A percentile compares a stretch with the other conserved stretches of the same genome.
Evolutionary conservation across 2,797 vertebrate species (phyloP).

Genomic region (Notoglanidium macrostoma): DNA sequence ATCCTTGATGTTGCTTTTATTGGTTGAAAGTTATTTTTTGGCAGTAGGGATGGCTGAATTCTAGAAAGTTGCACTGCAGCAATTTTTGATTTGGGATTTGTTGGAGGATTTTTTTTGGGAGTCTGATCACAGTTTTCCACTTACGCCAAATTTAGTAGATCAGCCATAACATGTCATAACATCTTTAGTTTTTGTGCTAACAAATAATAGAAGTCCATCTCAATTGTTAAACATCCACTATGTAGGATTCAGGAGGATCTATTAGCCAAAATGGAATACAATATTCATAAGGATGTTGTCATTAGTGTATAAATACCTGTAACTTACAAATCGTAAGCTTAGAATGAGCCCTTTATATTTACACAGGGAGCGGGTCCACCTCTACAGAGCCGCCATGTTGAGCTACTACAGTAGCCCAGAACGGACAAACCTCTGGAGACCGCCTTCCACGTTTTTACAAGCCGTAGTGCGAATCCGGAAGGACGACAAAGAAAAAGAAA

Average conservation of each 20-base stretch:
- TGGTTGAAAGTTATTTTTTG: background rate
- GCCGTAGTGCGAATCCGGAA: too few relatives aligned
- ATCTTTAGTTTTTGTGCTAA: background rate
- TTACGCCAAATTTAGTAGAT: background rate
- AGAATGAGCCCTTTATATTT: too few relatives aligned
- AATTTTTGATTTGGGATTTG: background rate
- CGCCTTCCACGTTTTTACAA: too few relatives aligned
- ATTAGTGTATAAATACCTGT: too few relatives aligned
- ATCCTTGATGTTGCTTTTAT: background rate
- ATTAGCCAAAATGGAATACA: too few relatives aligned
- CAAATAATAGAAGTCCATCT: background rate
- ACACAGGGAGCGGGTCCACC: too few relatives aligned
- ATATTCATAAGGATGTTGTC: too few relatives aligned
- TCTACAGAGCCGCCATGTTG: background rate
- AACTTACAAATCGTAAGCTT: too few relatives aligned
- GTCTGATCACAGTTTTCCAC: background rate
- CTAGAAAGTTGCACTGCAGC: background rate
- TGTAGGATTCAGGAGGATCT: too few relatives aligned
- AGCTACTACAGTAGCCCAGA: too few relatives aligned
- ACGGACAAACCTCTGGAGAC: too few relatives aligned
- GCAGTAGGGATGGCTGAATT: background rate
- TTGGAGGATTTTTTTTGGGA: background rate
- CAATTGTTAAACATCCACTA: background rate
- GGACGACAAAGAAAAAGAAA: too few relatives aligned
- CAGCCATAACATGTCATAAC: background rate